Conservation (phyloP, 92 coral and sea anemone species). For the Palythoa heliodiscus region DNA sequence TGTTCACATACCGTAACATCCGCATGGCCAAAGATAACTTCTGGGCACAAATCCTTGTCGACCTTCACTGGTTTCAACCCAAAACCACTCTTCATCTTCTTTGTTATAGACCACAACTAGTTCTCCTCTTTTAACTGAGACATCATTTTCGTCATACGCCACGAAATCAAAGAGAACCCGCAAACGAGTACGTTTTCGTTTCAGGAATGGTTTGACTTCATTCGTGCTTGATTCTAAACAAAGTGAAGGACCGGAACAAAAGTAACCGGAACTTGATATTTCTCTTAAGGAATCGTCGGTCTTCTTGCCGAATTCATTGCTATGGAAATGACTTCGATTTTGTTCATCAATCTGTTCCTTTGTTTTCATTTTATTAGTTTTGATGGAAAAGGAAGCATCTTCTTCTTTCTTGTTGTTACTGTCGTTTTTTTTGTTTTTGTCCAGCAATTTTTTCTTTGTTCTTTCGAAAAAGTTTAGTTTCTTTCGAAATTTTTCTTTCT, state of each 20-base stretch:
- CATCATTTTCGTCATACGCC: constrained; percentile 63
- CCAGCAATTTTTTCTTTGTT: constrained; percentile 48
- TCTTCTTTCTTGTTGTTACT: not conserved
- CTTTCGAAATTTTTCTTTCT: constrained; percentile 24
- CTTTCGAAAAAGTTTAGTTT: constrained; percentile 50
- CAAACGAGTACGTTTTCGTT: constrained; percentile 37
- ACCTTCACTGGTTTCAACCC: constrained; percentile 56
- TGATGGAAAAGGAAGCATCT: not conserved
- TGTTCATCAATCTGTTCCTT: not conserved
- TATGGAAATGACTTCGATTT: not conserved
- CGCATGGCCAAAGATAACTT: constrained; percentile 68
- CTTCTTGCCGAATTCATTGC: not conserved
- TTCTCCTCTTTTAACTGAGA: constrained; percentile 60
- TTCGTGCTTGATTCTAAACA: not conserved
- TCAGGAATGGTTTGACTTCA: constrained; percentile 11
- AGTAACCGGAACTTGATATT: not conserved
- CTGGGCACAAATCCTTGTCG: constrained; percentile 66
- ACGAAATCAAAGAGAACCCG: constrained; percentile 62
- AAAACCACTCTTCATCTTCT: constrained; percentile 69
- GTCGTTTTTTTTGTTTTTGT: constrained; percentile 4
- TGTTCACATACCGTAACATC: constrained; percentile 61
- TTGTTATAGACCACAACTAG: constrained; percentile 58
- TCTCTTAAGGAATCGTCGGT: constrained; percentile 5
- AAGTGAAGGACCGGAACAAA: not conserved
- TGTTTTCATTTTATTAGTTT: not conserved